A percentile compares a stretch with the other conserved stretches of the same genome.
phyloP scores from a whole-genome alignment of 2,888 invertebrate genomes.

The Gnatocerus cornutus region DNA sequence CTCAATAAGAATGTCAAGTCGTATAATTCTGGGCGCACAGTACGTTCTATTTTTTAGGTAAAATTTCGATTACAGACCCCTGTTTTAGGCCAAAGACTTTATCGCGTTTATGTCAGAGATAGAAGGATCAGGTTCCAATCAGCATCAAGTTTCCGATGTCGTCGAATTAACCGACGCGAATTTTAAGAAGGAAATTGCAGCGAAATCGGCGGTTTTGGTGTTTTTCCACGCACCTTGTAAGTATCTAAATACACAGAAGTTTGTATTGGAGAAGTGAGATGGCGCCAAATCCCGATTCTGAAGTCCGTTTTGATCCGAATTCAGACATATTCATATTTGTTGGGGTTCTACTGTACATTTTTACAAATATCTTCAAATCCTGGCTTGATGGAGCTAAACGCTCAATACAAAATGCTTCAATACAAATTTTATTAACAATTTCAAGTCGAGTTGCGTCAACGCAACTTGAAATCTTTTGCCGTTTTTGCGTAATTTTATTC shows the following conservation, averaged over 20 bases:
- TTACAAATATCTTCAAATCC: no score
- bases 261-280: no score
- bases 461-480: not conserved
- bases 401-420: no score
- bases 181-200: slow-evolving; percentile 76
- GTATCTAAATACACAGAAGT: slow-evolving; percentile 57
- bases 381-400: no score
- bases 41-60: not conserved
- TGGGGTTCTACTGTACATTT: no score
- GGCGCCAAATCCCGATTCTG: no score
- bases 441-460: not conserved
- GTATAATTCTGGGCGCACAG: slow-evolving; percentile 82
- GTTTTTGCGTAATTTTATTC: not conserved
- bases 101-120: slow-evolving; percentile 77
- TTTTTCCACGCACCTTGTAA: slow-evolving; percentile 88
- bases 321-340: no score
- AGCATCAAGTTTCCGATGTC: slow-evolving; percentile 67
- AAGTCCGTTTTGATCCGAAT: no score
- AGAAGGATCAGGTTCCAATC: slow-evolving; percentile 63
- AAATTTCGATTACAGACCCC: not conserved
- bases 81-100: slow-evolving; percentile 77
- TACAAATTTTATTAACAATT: no score
- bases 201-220: slow-evolving; percentile 77
- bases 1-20: slow-evolving; percentile 80
- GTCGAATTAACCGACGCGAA: slow-evolving; percentile 74